Conservation (phyloP, 2,797 vertebrate species). For the Pipistrellus pygmaeus region DNA sequence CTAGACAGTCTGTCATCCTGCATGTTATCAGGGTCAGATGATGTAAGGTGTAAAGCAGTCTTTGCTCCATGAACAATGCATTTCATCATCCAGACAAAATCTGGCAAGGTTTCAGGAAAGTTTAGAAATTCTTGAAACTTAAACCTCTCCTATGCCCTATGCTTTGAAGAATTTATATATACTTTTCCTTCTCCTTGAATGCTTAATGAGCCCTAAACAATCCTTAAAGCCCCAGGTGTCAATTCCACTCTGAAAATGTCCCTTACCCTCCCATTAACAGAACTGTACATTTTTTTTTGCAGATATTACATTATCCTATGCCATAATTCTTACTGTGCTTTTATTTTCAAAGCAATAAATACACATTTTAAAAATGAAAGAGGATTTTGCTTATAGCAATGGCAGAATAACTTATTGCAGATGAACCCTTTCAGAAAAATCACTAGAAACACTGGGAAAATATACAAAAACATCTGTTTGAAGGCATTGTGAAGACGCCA, state of each 20-base stretch:
- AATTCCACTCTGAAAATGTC: not conserved
- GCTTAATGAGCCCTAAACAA: not conserved
- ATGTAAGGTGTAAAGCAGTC: not conserved
- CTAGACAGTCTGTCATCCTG: conserved; percentile 2
- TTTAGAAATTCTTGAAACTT: not conserved
- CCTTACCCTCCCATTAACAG: not conserved
- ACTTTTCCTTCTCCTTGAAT: not conserved
- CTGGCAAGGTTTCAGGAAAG: conserved; percentile 7
- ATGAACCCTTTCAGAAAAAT: not conserved
- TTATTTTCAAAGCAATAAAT: conserved; percentile 33
- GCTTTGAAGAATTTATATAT: conserved; percentile 7
- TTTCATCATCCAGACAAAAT: not conserved
- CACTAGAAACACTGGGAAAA: not conserved
- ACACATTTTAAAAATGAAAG: not conserved
- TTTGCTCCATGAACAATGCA: not conserved
- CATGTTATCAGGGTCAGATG: not conserved
- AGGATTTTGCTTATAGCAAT: not conserved
- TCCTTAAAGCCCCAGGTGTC: not conserved
- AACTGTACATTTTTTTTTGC: not conserved
- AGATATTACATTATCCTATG: not conserved
- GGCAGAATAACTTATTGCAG: not conserved
- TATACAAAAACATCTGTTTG: not conserved
- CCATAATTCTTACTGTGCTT: not conserved
- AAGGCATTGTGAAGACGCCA: not conserved
- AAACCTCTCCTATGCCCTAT: not conserved